Base-by-base conservation (phyloP, 2,888 invertebrate species). In the Drosophila ochracea region DNA sequence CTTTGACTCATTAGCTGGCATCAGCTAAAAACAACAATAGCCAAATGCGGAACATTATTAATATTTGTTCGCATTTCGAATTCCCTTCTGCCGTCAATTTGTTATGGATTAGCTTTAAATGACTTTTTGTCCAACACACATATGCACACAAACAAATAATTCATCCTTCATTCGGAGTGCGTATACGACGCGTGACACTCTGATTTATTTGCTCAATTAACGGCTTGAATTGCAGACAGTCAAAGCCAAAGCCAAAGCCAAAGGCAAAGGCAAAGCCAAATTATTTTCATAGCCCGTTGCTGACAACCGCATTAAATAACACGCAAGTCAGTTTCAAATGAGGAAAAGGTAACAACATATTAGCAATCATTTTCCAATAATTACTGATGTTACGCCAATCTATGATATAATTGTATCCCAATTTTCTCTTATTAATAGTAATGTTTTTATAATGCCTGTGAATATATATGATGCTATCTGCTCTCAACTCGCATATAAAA, bases 121-220 rank as follows among this genome's bases (percentile, higher is more conserved):
- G 70, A 75, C 65, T 75, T 60, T 50, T 50, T 7, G 6, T 1
- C 6, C 50, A 30, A 41, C 47, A 47, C 47, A 47, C 43, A 47
- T 11, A 43, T 21, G 43, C 41, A 47, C 21, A 47, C 21, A 13
- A 7, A 9, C 30, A 9, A 9, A 30, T 30, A 47, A 25, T 31
- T 13, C 31, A 25, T 47, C 25, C 25, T 47, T 3, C 49, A 39
- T 43, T 43, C 63, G 59, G 47, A 60, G 68, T 60, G 68, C 55
- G 65, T 30, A 77, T 73, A 63, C 77, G 77, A 60, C 55, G 59
- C 41, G 66, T 77, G 73, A 60, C 59, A 37, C 47, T 49, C 60
- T 78, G 69, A 78, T 78, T 78, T 78, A 69, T 78, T 25, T 50
- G 74, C 67, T 43, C 78, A 78, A 78, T 78, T 78, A 78, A 62